Conservation (phyloP, 1,140 invertebrate species). For the Nomia melanderi region DNA sequence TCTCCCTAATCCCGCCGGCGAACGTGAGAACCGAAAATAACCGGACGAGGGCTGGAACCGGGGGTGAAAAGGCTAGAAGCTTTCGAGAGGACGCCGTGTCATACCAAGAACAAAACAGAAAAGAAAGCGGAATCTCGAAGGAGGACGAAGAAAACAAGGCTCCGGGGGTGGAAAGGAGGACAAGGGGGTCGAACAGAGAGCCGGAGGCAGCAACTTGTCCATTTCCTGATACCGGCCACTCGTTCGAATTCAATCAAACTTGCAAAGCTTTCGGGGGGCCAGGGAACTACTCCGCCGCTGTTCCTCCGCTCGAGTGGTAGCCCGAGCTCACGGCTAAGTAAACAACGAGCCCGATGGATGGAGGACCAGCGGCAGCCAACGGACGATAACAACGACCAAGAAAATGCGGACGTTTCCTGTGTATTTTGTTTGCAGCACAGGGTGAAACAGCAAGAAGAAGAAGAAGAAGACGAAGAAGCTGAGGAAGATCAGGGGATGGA, state of each 20-base stretch:
- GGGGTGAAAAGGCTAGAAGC: conserved; percentile 37
- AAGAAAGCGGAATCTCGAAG: not conserved
- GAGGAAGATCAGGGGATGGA: conserved; percentile 1
- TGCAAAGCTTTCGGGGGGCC: conserved; percentile 53
- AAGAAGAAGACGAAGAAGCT: not conserved
- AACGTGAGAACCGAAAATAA: conserved; percentile 52
- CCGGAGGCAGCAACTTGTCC: conserved; percentile 58
- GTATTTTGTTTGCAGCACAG: conserved; percentile 36
- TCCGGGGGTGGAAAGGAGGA: not conserved
- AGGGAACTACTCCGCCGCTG: conserved; percentile 10
- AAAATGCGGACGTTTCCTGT: conserved; percentile 28
- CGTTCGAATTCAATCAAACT: conserved; percentile 55
- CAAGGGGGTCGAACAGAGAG: not conserved
- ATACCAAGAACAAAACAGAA: too few relatives aligned
- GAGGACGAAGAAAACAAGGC: not conserved
- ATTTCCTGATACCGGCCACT: conserved; percentile 58
- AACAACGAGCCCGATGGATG: conserved; percentile 30
- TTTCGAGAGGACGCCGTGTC: conserved; percentile 2
- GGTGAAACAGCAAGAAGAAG: not conserved
- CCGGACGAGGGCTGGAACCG: conserved; percentile 20
- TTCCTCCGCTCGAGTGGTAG: conserved; percentile 2
- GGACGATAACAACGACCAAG: conserved; percentile 44
- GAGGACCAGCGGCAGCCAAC: not conserved
- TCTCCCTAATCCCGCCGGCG: conserved; percentile 36
- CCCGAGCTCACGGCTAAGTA: conserved; percentile 27